Conservation (phyloP, 2,888 invertebrate genomes). For the Pardosa pseudoannulata region DNA sequence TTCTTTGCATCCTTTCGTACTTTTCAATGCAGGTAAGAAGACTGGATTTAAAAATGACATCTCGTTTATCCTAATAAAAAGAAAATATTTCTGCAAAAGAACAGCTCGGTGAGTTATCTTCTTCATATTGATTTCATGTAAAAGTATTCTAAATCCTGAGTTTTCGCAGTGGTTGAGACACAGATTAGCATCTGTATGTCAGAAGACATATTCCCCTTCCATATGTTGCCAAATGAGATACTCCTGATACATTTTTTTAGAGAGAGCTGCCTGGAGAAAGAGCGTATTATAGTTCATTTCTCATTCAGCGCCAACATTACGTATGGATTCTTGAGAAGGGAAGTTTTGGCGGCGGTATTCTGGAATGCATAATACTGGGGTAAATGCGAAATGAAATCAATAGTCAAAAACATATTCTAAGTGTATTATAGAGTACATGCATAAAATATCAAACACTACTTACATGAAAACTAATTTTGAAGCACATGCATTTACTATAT, state of each 20-base stretch:
- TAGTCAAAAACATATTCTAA: not conserved
- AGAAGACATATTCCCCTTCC: not conserved
- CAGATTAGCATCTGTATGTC: slow-evolving; percentile 1
- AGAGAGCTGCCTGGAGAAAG: not conserved
- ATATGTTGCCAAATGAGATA: slow-evolving; percentile 12
- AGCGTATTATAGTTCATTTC: not conserved
- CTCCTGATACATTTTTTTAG: not conserved
- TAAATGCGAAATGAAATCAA: not conserved
- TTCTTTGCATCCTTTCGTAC: too few relatives aligned
- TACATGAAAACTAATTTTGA: too few relatives aligned
- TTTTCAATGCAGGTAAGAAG: not conserved
- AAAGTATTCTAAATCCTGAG: not conserved
- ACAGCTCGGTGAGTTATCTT: not conserved
- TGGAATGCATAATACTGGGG: not conserved
- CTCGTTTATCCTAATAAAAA: not conserved
- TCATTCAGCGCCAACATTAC: not conserved
- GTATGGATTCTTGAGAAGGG: not conserved
- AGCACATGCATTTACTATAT: too few relatives aligned
- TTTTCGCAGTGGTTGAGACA: not conserved
- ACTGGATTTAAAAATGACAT: not conserved
- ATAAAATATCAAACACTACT: too few relatives aligned
- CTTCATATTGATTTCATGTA: slow-evolving; percentile 4
- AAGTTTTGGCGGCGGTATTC: not conserved
- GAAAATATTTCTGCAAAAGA: not conserved
- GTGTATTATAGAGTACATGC: not conserved